phyloP scores from a whole-genome alignment of 2,888 invertebrate genomes.

The Prionchulus punctatus region DNA sequence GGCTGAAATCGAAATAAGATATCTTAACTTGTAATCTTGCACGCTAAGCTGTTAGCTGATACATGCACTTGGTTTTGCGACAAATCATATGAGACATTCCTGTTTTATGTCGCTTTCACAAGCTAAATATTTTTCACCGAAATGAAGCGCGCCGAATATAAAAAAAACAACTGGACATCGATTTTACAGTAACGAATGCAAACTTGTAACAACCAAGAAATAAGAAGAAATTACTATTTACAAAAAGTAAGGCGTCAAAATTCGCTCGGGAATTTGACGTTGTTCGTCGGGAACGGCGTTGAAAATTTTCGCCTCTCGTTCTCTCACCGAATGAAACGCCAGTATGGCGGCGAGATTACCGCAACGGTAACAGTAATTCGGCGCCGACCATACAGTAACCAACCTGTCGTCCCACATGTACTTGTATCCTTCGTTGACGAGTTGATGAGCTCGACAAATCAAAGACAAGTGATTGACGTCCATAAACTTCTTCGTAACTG shows the following conservation, averaged over 20 bases:
- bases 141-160: no score
- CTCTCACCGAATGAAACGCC: conserved; percentile 59
- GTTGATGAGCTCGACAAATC: conserved; percentile 93
- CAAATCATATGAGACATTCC: no score
- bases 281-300: conserved; percentile 86
- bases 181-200: no score
- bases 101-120: no score
- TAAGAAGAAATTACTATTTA: conserved; percentile 40
- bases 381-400: conserved; percentile 98
- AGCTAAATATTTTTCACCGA: no score
- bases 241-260: conserved; percentile 90
- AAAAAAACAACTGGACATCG: no score
- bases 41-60: no score
- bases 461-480: conserved; percentile 73
- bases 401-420: conserved; percentile 94
- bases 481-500: conserved; percentile 74
- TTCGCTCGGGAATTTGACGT: conserved; percentile 74
- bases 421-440: conserved; percentile 94
- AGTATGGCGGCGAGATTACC: conserved; percentile 95
- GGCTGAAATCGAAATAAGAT: no score
- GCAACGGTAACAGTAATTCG: conserved; percentile 98
- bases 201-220: no score
- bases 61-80: no score
- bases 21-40: no score
- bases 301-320: conserved; percentile 64